Base-by-base conservation (phyloP, 2,888 invertebrate species). In the Lymantria dispar region DNA sequence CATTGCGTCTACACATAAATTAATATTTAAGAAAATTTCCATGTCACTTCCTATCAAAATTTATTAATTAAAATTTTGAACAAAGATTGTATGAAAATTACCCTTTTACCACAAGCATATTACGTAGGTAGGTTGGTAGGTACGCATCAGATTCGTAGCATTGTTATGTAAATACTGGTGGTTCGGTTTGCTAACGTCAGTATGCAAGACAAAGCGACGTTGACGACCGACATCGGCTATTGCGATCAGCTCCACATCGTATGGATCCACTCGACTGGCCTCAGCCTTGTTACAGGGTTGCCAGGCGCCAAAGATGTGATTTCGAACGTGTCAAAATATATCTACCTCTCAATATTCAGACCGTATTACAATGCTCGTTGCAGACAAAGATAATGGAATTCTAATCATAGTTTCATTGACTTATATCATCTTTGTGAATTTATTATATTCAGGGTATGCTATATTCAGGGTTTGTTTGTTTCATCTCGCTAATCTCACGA, bases 111-210 rank as follows among this genome's bases (percentile, higher is more conserved):
- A 54, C 50, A 44, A 45, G 14, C 50, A 58, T 64, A 70, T 68
- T 70, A 71, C 70, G 63, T 62, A 64, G 60, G 63, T 56, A 62
- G 56, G 60, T 64, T 68, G 64, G 63, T 72, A 68, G 72, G 78
- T 78, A 83, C 80, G 78, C 85, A 83, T 86, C 83, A 83, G 82
- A 81, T 84, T 82, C 78, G 75, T 72, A 74, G 81, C 80, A 90
- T 90, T 91, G 88, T 90, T 82, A 91, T 90, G 89, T 85, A 90
- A 90, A 90, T 89, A 86, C 74, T 71, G 62, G 76, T 78, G 81
- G 87, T 83, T 83, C 77, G 83, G 87, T 81, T 86, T 83, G 83
- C 81, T 68, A 80, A 78, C 83, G 81, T 78, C 81, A 80, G 82
- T 80, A 76, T 81, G 80, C 80, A 86, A 89, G 88, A 90, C 90